Conservation (phyloP, 2,888 invertebrate genomes). For the Anthrax anthrax region DNA sequence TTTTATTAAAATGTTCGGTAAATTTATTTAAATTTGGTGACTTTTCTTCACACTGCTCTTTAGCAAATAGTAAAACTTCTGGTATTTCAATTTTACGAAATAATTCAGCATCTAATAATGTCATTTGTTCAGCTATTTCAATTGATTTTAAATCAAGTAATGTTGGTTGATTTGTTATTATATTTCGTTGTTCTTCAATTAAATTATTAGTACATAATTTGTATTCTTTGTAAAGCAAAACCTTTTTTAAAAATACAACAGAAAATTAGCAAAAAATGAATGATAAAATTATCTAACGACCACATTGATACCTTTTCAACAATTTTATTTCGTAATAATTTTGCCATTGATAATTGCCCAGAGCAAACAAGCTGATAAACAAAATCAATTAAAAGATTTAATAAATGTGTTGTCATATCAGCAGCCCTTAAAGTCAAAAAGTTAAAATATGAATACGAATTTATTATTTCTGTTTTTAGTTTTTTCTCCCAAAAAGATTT, state of each 20-base stretch:
- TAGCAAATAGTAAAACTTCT: slow-evolving; percentile 93
- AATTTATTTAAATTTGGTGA: slow-evolving; percentile 94
- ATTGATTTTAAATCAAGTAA: slow-evolving; percentile 86
- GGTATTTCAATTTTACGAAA: slow-evolving; percentile 95
- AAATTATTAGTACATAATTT: slow-evolving; percentile 31
- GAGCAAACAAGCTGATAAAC: slow-evolving; percentile 85
- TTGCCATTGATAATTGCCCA: slow-evolving; percentile 84
- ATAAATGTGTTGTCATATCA: slow-evolving; percentile 67
- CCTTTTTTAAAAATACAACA: slow-evolving; percentile 14
- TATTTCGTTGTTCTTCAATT: slow-evolving; percentile 38
- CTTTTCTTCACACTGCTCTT: slow-evolving; percentile 92
- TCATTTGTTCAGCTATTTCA: slow-evolving; percentile 97
- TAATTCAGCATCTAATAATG: slow-evolving; percentile 82
- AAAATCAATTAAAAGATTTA: slow-evolving; percentile 79
- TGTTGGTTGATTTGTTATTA: slow-evolving; percentile 45
- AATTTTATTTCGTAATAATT: slow-evolving; percentile 75
- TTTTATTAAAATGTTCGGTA: slow-evolving; percentile 98
- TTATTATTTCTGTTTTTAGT: not conserved
- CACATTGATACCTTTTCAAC: slow-evolving; percentile 61
- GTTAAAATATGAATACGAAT: not conserved
- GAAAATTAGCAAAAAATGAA: not conserved
- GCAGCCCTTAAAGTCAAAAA: slow-evolving; percentile 44
- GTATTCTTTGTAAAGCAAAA: slow-evolving; percentile 27
- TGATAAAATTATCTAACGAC: no score
- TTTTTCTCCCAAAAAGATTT: not conserved